Conservation (phyloP, 2,797 vertebrate species). For the Rhinichthys osculus region DNA sequence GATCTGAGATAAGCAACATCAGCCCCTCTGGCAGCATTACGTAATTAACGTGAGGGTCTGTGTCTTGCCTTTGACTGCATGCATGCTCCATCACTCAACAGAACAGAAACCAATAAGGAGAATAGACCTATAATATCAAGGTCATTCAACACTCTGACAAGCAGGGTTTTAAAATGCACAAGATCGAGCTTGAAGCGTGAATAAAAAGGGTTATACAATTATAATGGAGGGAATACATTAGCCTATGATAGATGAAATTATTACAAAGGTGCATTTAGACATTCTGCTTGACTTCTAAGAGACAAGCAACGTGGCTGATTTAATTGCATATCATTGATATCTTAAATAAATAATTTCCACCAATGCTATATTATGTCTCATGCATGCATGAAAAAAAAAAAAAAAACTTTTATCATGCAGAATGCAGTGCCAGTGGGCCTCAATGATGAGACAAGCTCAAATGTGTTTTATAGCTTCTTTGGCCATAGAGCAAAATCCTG, state of each 20-base stretch:
- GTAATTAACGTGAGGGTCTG: constrained; percentile 58
- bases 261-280: neutral
- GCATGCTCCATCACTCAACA: constrained; percentile 9
- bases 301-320: neutral
- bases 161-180: constrained; percentile 26
- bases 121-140: constrained; percentile 16
- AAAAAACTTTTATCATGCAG: neutral
- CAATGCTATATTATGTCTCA: neutral
- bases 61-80: constrained; percentile 54
- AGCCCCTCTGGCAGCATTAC: constrained; percentile 52
- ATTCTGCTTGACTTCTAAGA: neutral
- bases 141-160: constrained; percentile 15
- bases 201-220: neutral
- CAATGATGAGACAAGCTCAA: constrained; percentile 19
- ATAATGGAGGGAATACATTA: neutral
- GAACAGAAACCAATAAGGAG: constrained; percentile 38
- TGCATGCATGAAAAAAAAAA: neutral
- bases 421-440: constrained; percentile 21
- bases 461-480: constrained; percentile 17
- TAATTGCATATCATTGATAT: neutral
- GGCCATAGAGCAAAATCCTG: constrained; percentile 21
- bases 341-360: neutral
- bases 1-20: constrained; percentile 35
- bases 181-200: neutral
- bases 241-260: neutral